Evolutionary conservation across 2,113 vertebrate genomes (phyloP), one percentile per base, ranked within the genome.

Genomic region (Lepisosteus osseus): DNA sequence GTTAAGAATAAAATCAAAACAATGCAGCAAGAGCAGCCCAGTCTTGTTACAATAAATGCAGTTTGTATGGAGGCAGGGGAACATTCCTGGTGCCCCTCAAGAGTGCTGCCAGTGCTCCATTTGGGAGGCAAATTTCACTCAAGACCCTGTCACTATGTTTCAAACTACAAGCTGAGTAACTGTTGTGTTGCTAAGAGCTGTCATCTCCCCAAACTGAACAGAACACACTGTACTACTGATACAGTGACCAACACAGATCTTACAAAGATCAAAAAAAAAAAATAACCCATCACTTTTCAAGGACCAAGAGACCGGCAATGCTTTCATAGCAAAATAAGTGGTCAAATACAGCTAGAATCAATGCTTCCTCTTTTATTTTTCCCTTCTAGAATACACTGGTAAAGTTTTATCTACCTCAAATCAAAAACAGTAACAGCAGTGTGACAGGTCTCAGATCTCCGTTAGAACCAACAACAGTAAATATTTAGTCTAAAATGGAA

Each of bases 11-110:
- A 89, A 88, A 87, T 80, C 80, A 82, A 86, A 88, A 67, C 41
- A 84, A 78, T 83, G 77, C 86, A 87, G 87, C 84, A 90, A 88
- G 87, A 90, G 90, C 87, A 89, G 86, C 85, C 86, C 87, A 90
- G 86, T 86, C 86, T 59, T 59, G 57, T 89, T 68, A 63, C n/a
- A 45, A 74, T 67, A 7, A 68, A 64, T 68, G 15, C 72, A 55
- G 65, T 67, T 44, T 68, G 54, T 45, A 47, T 71, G 57, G 4
- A 72, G 73, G 74, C 74, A 72, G 62, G 57, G 42, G 73, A 71
- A 69, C 73, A 74, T 69, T 72, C 68, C 76, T 73, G 78, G 73
- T 72, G 78, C 66, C 75, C 77, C 78, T 72, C 69, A 47, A 74
- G 73, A 68, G 72, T 79, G 54, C 65, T 68, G 67, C 61, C 61